Evolutionary conservation across 2,797 vertebrate species (phyloP).

Genomic region (Varecia variegata): DNA sequence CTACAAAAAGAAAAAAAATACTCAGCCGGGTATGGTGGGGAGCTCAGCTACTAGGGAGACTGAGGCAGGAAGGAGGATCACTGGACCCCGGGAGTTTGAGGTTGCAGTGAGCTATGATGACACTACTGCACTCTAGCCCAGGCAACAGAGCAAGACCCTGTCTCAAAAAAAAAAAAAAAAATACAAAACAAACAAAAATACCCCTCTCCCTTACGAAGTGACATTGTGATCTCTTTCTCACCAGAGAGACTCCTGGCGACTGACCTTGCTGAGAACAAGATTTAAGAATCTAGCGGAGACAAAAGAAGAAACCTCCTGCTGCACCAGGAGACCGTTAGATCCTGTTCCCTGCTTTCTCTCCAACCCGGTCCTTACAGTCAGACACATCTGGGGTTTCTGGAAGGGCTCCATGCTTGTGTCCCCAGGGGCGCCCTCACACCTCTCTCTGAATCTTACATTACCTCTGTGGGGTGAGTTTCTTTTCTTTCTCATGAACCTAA

Average conservation of each 20-base stretch:
- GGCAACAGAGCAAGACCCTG: not conserved
- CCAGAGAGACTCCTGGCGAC: not conserved
- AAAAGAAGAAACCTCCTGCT: not conserved
- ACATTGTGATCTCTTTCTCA: not conserved
- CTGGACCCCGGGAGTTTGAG: not conserved
- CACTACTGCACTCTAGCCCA: not conserved
- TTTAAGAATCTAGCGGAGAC: not conserved
- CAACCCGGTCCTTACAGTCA: not conserved
- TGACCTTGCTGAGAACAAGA: not conserved
- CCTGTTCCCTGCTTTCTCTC: not conserved
- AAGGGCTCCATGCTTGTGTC: not conserved
- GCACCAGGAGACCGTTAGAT: not conserved
- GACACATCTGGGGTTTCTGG: not conserved
- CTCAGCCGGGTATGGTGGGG: not conserved
- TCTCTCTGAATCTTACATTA: not conserved
- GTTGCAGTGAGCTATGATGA: not conserved
- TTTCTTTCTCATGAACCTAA: not conserved
- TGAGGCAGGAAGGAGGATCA: not conserved
- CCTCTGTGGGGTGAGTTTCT: not conserved
- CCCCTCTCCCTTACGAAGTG: not conserved
- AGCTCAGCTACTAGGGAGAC: not conserved
- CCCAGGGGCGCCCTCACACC: no score
- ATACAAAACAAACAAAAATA: not conserved
- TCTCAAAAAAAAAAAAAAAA: not conserved
- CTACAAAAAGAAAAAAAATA: not conserved